Conservation (phyloP, 2,797 vertebrate species). For the Notolabrus celidotus region DNA sequence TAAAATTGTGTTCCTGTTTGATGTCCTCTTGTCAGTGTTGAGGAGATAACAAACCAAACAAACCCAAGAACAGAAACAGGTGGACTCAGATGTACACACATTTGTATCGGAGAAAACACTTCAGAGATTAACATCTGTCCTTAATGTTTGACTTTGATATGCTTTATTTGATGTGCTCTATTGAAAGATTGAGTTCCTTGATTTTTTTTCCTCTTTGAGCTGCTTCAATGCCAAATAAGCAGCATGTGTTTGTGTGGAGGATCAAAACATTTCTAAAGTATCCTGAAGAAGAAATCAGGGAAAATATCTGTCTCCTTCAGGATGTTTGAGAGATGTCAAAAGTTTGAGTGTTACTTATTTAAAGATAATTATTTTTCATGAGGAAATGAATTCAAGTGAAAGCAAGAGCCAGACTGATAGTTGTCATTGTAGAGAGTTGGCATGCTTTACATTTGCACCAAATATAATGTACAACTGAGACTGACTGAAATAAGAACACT, state of each 20-base stretch:
- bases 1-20: conserved; percentile 51
- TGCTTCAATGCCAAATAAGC: conserved; percentile 58
- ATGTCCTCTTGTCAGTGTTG: conserved; percentile 58
- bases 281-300: conserved; percentile 33
- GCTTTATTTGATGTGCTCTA: conserved; percentile 74
- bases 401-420: no score
- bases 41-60: conserved; percentile 41
- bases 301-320: no score
- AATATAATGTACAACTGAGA: no score
- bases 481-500: no score
- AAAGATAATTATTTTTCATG: no score
- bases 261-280: conserved; percentile 45
- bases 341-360: no score
- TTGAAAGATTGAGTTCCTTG: conserved; percentile 65
- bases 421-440: no score
- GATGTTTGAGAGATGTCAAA: no score
- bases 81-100: conserved; percentile 28
- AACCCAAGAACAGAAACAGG: conserved; percentile 23
- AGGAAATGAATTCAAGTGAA: no score
- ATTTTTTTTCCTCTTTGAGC: conserved; percentile 44
- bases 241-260: conserved; percentile 35
- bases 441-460: no score
- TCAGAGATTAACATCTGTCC: conserved; percentile 66
- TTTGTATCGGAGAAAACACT: conserved; percentile 37
- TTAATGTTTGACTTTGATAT: conserved; percentile 80